A percentile compares a stretch with the other conserved stretches of the same genome.
Conservation (phyloP, 1,140 invertebrate species). For the Nephotettix cincticeps region DNA sequence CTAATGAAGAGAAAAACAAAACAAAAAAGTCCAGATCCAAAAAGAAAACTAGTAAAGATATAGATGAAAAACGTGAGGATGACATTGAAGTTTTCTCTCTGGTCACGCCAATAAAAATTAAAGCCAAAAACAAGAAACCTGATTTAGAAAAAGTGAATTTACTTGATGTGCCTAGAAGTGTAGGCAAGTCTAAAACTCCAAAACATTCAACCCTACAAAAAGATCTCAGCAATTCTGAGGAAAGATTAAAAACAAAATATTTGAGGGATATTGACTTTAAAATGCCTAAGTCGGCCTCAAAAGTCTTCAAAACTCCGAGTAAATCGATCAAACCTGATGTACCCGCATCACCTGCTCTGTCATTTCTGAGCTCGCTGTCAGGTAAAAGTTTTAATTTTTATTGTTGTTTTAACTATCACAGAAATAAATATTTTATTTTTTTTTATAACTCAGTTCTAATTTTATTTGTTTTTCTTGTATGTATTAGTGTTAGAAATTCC, state of each 20-base stretch:
- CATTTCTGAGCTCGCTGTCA: constrained; percentile 30
- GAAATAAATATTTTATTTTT: too few species aligned
- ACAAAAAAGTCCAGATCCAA: neutral
- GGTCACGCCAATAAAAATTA: constrained; percentile 1
- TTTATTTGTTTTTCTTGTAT: too few species aligned
- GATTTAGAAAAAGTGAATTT: neutral
- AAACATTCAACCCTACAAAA: neutral
- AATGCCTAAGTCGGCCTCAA: neutral
- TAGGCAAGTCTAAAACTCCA: constrained; percentile 8
- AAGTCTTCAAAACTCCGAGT: neutral
- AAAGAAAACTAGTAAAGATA: neutral
- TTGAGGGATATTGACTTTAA: neutral
- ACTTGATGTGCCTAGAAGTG: neutral
- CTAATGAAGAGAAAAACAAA: neutral
- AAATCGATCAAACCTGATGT: constrained; percentile 1
- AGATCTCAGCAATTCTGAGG: neutral
- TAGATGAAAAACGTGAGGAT: neutral
- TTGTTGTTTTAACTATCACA: too few species aligned
- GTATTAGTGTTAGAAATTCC: too few species aligned
- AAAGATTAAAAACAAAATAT: neutral
- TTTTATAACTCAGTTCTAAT: too few species aligned
- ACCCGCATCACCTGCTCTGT: constrained; percentile 8
- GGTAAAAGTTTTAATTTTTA: too few species aligned
- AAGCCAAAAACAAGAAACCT: neutral
- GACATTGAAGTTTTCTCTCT: neutral